phyloP scores from a whole-genome alignment of 2,797 vertebrate genomes.

The Tenualosa ilisha region DNA sequence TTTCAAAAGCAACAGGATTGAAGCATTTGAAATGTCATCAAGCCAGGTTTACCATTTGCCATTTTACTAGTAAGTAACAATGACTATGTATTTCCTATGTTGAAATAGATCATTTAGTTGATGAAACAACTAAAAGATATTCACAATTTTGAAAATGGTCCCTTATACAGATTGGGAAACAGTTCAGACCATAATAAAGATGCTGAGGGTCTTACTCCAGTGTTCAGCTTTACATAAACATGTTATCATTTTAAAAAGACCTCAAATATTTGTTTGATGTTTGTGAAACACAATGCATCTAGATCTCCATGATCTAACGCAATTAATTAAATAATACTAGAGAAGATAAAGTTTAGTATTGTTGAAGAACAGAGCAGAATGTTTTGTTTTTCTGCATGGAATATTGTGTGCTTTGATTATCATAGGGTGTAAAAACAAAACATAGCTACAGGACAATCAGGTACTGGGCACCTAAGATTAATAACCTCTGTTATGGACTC shows the following conservation, averaged over 20 bases:
- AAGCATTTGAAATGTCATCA: neutral
- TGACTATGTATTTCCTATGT: neutral
- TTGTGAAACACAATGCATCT: neutral
- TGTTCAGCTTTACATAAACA: slow-evolving; percentile 8
- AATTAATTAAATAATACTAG: neutral
- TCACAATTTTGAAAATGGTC: neutral
- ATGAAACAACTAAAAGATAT: neutral
- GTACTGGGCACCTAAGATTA: neutral
- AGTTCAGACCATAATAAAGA: neutral
- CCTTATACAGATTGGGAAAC: neutral
- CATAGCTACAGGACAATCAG: neutral
- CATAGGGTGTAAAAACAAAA: neutral
- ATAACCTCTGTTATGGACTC: neutral
- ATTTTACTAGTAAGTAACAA: neutral
- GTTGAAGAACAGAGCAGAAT: neutral
- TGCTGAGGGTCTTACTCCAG: slow-evolving; percentile 17
- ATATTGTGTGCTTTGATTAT: neutral
- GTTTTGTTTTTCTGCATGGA: neutral
- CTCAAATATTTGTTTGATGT: neutral
- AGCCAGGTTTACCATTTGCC: neutral
- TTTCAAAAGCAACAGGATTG: neutral
- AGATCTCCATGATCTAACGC: neutral
- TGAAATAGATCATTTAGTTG: neutral
- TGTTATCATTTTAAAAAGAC: neutral
- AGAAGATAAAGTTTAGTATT: neutral